These are phyloP conservation scores for Hartigia nigra DNA, from an alignment of 2,888 invertebrate species.

Conservation along the genomic window DNA sequence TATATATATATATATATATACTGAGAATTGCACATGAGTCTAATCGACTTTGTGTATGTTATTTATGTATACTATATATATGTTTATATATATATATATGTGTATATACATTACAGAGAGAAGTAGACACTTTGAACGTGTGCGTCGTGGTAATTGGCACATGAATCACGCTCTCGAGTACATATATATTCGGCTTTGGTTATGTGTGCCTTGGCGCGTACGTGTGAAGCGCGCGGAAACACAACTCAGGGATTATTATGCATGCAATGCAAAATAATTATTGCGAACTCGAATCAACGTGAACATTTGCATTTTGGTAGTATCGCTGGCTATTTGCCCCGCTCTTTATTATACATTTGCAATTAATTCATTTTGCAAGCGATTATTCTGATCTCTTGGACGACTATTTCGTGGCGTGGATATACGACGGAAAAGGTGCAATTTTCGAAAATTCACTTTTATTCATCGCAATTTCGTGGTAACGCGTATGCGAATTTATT, in stretches of 20 bases:
- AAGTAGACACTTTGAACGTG: constrained; percentile 23
- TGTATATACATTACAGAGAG: not conserved
- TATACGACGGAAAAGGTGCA: not conserved
- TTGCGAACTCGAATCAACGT: constrained; percentile 43
- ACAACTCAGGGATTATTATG: constrained; percentile 42
- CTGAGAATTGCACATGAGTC: not conserved
- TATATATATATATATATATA: not conserved
- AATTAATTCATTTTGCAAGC: not conserved
- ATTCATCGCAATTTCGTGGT: not conserved
- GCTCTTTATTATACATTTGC: not conserved
- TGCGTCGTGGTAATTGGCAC: constrained; percentile 55
- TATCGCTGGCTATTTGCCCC: not conserved
- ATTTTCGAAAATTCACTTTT: not conserved
- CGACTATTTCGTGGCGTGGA: not conserved
- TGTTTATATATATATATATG: too few species aligned
- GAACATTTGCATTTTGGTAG: constrained; percentile 32
- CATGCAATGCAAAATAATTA: constrained; percentile 55
- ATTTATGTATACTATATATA: not conserved
- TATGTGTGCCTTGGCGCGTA: constrained; percentile 9
- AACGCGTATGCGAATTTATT: not conserved
- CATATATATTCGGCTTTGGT: constrained; percentile 4
- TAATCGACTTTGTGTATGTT: not conserved
- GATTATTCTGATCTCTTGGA: not conserved
- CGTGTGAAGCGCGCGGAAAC: constrained; percentile 28
- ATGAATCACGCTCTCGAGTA: constrained; percentile 57